Evolutionary conservation across 2,888 invertebrate species (phyloP), one percentile per base, ranked within the genome.

Genomic region (Malthinus seriepunctatus): DNA sequence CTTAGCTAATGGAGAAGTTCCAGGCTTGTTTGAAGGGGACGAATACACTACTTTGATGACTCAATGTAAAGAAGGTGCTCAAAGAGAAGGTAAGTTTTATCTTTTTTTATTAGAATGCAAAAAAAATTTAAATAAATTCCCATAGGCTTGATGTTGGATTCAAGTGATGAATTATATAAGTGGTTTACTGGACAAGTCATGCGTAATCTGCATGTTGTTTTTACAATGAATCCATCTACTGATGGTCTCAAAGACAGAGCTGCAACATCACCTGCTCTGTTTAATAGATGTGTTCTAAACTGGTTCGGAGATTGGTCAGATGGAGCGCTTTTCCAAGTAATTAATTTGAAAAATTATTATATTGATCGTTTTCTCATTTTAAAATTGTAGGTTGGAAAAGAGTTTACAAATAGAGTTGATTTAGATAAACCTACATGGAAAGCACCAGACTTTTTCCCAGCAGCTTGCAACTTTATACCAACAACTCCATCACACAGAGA

Each of bases 271-370:
- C 99, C 99, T 32, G 99, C 99, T 3, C 83, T 99, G 56, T 99
- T 99, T 85, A 99, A 99, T 83, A 88, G 98, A 78, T 99, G 98
- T 79, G 98, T 99, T 8, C 86, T 99, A 69, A 98, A 99, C 80
- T 98, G 98, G 98, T 98, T 99, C 79, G 99, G 99, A 8, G 99
- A 99, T 79, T 99, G 99, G 99, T 95, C 97, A 14, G 95, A 97
- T 73, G 93, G 94, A 2, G 95, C 96, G 0, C 80, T 95, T 32
- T 95, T 91, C 86, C 95, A 95, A 82, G 93, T 86, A 67, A 50
- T 46, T 12, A 31, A 12, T 23, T 15, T 33, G 9, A 11, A 15
- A 46, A 42, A 8, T 52, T 42, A 48, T n/a, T n/a, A n/a, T n/a
- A n/a, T n/a, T 8, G 23, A 35, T 34, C 4, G 11, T 10, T 55